phyloP scores from a whole-genome alignment of 2,113 vertebrate genomes.

The Nicator chloris region DNA sequence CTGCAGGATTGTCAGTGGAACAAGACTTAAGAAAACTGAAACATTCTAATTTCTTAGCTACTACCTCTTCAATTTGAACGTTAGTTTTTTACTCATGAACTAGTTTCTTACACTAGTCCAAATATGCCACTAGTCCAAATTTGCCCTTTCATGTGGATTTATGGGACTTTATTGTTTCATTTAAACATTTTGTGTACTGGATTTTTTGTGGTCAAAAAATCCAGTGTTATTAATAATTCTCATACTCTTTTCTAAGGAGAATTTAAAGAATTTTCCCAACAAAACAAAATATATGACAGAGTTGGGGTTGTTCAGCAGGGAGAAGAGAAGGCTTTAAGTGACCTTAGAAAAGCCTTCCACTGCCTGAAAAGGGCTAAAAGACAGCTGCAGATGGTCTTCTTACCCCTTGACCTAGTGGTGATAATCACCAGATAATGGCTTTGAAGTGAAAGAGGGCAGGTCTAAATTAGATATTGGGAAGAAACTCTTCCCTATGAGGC shows the following conservation, averaged over 20 bases:
- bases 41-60: background rate
- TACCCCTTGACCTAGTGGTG: background rate
- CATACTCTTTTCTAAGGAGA: background rate
- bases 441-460: background rate
- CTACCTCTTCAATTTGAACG: background rate
- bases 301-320: background rate
- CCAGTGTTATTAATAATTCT: background rate
- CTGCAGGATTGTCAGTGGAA: background rate
- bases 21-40: background rate
- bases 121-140: background rate
- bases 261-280: background rate
- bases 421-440: background rate
- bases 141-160: background rate
- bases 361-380: background rate
- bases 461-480: background rate
- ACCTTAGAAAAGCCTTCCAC: background rate
- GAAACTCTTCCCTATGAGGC: background rate
- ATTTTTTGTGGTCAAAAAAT: background rate
- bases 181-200: background rate
- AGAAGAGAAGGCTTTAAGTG: background rate
- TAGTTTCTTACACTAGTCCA: background rate
- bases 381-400: background rate
- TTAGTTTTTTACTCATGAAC: background rate
- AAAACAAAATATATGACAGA: background rate
- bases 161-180: background rate